These are phyloP conservation scores for Colostygia pectinataria DNA, from an alignment of 2,888 invertebrate species.

Conservation along the genomic window DNA sequence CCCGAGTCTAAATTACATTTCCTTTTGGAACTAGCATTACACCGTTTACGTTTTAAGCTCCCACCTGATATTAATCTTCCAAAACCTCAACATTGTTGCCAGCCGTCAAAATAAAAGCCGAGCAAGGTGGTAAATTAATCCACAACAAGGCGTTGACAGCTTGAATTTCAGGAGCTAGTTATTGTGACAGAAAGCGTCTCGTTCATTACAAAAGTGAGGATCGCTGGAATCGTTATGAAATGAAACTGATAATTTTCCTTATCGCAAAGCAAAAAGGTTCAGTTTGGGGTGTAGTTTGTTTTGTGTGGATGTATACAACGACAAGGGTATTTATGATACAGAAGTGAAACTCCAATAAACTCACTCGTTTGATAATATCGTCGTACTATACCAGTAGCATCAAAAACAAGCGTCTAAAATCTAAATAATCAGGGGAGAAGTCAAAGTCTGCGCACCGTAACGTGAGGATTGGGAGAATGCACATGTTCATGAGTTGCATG, in stretches of 20 bases:
- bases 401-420: no score
- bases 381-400: no score
- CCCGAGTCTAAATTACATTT: no score
- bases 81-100: slow-evolving; percentile 10
- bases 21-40: neutral
- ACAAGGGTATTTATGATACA: neutral
- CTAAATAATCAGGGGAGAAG: no score
- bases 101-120: slow-evolving; percentile 31
- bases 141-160: slow-evolving; percentile 30
- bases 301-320: neutral
- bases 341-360: neutral
- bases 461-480: no score
- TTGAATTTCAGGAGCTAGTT: slow-evolving; percentile 34
- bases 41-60: slow-evolving; percentile 1
- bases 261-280: slow-evolving; percentile 33
- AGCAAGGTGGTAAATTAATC: slow-evolving; percentile 32
- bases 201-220: slow-evolving; percentile 23
- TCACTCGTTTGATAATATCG: no score
- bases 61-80: slow-evolving; percentile 21
- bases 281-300: slow-evolving; percentile 33
- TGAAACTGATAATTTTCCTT: slow-evolving; percentile 30
- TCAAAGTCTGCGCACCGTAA: no score
- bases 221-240: slow-evolving; percentile 18
- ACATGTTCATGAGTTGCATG: no score
- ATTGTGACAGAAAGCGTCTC: slow-evolving; percentile 31